phyloP scores from a whole-genome alignment of 1,140 invertebrate genomes.

The Atta texana region DNA sequence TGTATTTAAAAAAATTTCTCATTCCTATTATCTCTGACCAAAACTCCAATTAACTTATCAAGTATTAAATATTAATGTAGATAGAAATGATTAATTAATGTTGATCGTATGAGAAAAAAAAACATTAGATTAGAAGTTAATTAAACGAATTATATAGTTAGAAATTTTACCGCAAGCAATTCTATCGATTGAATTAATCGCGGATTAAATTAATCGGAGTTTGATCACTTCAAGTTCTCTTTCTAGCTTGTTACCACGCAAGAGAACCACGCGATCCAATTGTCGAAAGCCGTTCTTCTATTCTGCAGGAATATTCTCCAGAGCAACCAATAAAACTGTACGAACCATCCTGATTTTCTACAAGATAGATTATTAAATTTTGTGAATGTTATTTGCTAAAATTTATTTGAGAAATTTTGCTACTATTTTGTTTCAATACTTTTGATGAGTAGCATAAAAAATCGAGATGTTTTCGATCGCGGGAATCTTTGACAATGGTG shows the following conservation, averaged over 20 bases:
- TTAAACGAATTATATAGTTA: not conserved
- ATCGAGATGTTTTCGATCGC: not conserved
- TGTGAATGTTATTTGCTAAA: not conserved
- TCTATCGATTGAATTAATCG: not conserved
- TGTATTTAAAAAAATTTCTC: not conserved
- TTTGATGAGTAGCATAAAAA: constrained; percentile 2
- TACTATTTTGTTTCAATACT: constrained; percentile 37
- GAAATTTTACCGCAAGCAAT: not conserved
- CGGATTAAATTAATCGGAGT: not conserved
- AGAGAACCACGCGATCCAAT: constrained; percentile 68
- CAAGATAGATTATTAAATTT: not conserved
- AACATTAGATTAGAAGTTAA: not conserved
- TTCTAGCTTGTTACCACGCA: constrained; percentile 63
- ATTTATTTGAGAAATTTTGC: not conserved
- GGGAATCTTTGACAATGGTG: constrained; percentile 42
- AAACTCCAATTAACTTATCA: not conserved
- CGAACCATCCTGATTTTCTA: constrained; percentile 57
- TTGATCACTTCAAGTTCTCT: not conserved
- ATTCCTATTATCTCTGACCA: not conserved
- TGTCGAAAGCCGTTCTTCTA: constrained; percentile 60
- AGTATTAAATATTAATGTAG: not conserved
- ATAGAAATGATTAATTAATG: not conserved
- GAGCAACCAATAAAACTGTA: constrained; percentile 71
- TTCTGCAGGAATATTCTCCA: constrained; percentile 69
- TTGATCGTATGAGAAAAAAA: not conserved